Conservation (phyloP, 2,888 invertebrate species). For the Polyommatus iphigenia region DNA sequence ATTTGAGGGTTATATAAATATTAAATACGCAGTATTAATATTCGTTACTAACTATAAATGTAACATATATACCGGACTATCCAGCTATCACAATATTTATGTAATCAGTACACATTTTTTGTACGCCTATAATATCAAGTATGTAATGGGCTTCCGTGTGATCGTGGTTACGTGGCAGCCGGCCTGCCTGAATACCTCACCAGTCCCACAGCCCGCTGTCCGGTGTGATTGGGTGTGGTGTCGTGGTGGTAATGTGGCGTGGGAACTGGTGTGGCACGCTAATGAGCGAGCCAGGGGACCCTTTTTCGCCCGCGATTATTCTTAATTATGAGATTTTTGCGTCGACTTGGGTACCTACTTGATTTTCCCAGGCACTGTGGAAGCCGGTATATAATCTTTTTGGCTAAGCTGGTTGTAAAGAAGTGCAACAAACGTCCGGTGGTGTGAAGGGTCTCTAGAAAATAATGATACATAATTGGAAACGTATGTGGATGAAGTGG, state of each 20-base stretch:
- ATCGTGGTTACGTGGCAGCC: not conserved
- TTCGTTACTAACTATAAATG: too few relatives aligned
- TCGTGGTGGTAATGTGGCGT: not conserved
- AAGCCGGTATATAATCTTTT: too few relatives aligned
- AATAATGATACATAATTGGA: too few relatives aligned
- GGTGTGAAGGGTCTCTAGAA: too few relatives aligned
- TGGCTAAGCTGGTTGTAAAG: too few relatives aligned
- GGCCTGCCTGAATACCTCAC: not conserved
- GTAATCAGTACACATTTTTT: not conserved
- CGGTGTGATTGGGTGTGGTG: not conserved
- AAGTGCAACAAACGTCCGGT: too few relatives aligned
- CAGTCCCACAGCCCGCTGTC: not conserved
- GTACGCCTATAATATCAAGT: not conserved
- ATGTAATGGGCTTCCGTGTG: slow-evolving; percentile 2
- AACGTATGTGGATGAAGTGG: too few relatives aligned
- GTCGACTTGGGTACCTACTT: not conserved
- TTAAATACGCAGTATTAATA: too few relatives aligned
- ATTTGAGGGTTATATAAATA: too few relatives aligned
- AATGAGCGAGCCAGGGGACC: not conserved
- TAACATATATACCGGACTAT: not conserved
- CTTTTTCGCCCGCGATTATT: not conserved
- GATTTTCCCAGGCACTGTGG: not conserved
- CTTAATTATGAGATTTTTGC: slow-evolving; percentile 5
- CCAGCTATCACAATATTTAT: not conserved
- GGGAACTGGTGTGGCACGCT: slow-evolving; percentile 10